Evolutionary conservation across 2,888 invertebrate species (phyloP), one percentile per base, ranked within the genome.

Genomic region (Drosophila siamana): DNA sequence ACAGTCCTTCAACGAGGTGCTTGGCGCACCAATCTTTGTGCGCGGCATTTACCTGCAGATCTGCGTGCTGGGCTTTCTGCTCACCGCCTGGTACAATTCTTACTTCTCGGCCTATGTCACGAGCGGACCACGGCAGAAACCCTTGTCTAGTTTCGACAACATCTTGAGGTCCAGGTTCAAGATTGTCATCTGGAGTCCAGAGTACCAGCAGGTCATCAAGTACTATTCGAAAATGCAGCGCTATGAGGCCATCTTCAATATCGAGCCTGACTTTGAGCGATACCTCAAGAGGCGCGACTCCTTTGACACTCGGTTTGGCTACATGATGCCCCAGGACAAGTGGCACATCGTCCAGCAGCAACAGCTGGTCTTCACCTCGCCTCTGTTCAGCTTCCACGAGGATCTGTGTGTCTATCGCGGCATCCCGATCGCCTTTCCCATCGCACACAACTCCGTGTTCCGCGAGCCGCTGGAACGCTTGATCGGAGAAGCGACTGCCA

Each of bases 61-160:
- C 11, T 90, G 86, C 46, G 26, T 85, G 0, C 44, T 89, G n/a
- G 90, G 90, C 1, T 83, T 90, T 2, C 46, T 90, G 1, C 59
- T 90, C 6, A 87, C 89, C 16, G 82, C 89, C 4, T 79, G 80
- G 38, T 90, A 88, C 41, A 90, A 89, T 51, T 78, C 88, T 0
- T 86, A 86, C 54, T 86, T 86, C 43, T 82, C 89, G 4, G 78
- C 89, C 0, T 90, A 83, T 54, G 44, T 61, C 4, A 61, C 54
- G 2, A 61, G 46, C 7, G n/a, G 11, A 7, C 61, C 28, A 4
- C 24, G 36, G 0, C 13, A 68, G 4, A 24, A 78, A 1, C 67
- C 80, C 0, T 54, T 86, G 0, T 50, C 50, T 2, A 61, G 46
- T 9, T 38, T 46, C 1, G 54, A 61, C n/a, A 6, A 22, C 0